These are phyloP conservation scores for Pseudorhiza aurosa DNA, from an alignment of 30 jellyfish, hydroid and myxozoan genomes.

Conservation along the genomic window DNA sequence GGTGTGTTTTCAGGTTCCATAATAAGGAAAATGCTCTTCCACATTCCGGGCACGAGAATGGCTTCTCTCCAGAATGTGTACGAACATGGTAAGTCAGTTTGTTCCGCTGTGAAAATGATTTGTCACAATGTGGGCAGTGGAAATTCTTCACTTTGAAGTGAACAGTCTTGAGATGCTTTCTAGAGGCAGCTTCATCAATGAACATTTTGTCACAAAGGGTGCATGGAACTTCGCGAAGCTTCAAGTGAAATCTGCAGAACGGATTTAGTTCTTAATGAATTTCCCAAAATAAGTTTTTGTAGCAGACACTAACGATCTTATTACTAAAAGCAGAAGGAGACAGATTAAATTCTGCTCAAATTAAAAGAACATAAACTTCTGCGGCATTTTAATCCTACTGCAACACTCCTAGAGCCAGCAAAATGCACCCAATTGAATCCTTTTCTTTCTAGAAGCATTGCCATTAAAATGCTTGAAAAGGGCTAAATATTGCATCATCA, in stretches of 20 bases:
- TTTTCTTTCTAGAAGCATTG: no score
- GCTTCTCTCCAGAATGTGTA: constrained; percentile 99
- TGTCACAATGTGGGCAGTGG: constrained; percentile 99
- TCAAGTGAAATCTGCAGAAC: constrained; percentile 84
- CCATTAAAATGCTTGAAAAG: no score
- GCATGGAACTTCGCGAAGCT: constrained; percentile 98
- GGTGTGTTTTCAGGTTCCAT: constrained; percentile 97
- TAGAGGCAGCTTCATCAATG: constrained; percentile 99
- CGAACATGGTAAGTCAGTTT: constrained; percentile 97
- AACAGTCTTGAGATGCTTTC: constrained; percentile 96
- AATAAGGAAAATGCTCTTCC: constrained; percentile 96
- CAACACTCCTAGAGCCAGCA: no score
- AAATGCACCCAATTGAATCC: no score
- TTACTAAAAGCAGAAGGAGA: no score
- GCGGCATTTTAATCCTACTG: no score
- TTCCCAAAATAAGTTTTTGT: no score
- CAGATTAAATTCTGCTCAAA: no score
- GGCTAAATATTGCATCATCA: no score
- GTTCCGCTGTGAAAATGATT: constrained; percentile 98
- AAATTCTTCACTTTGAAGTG: constrained; percentile 98
- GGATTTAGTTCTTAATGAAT: no score
- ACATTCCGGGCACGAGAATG: constrained; percentile 97
- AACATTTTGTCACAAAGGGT: constrained; percentile 99
- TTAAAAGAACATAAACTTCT: no score
- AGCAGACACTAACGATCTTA: no score